Percentiles rank a stretch among this genome's conserved stretches.
Evolutionary conservation across 2,113 vertebrate species (phyloP).

Genomic region (Cardinalis cardinalis): DNA sequence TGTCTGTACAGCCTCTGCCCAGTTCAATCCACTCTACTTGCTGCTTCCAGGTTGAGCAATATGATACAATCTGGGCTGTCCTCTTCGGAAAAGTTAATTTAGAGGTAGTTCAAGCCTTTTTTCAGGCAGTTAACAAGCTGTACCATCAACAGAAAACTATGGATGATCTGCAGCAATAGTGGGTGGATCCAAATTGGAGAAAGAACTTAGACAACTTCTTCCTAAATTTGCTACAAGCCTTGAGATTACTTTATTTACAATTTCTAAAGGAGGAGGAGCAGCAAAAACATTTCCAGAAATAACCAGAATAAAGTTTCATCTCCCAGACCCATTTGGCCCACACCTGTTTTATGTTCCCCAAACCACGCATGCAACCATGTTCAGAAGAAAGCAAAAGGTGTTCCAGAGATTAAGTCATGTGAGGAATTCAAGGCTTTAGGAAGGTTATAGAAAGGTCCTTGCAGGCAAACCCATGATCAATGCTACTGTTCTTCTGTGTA

Average conservation of each 20-base stretch:
- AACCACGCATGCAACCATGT: rapidly evolving
- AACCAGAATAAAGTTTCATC: not conserved
- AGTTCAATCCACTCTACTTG: not conserved
- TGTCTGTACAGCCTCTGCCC: not conserved
- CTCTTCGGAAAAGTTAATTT: not conserved
- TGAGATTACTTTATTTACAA: not conserved
- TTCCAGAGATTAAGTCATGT: not conserved
- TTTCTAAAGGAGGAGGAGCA: not conserved
- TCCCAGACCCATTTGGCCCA: not conserved
- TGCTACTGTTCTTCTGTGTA: slow-evolving; percentile 15
- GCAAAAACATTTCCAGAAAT: not conserved
- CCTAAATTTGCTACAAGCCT: not conserved
- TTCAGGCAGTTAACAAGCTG: not conserved
- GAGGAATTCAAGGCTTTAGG: not conserved
- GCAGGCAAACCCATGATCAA: not conserved
- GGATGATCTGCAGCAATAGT: not conserved
- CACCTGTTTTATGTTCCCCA: not conserved
- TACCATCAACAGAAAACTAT: not conserved
- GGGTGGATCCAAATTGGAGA: not conserved
- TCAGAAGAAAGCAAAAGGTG: not conserved
- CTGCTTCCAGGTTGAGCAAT: not conserved
- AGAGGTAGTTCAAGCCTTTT: not conserved
- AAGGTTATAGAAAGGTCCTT: not conserved
- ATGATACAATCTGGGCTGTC: rapidly evolving
- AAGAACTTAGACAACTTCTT: not conserved